Base-by-base conservation (phyloP, 2,797 vertebrate species). In the Parauchenoglanis punctatus region DNA sequence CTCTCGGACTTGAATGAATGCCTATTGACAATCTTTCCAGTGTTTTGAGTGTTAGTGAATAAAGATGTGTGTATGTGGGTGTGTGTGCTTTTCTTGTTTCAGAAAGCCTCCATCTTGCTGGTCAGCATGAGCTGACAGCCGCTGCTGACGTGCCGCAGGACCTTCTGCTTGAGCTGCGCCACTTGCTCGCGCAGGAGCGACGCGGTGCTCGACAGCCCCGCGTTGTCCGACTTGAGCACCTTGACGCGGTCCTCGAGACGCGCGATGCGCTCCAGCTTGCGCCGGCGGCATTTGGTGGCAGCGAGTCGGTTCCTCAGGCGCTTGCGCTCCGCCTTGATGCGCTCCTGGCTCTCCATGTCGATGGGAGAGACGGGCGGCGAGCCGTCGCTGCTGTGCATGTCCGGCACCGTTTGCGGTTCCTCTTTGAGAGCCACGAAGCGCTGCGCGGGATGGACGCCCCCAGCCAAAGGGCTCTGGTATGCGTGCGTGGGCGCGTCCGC, bases 261-360 rank as follows among this genome's bases (percentile, higher is more conserved):
- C 11, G 97, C 95, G 94, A 99, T 98, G 89, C 98, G 96, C 93
- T 99, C 98, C 93, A 99, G 96, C 85, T 99, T 99, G 93, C 98
- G 94, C 92, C 95, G 93, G 91, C 98, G 96, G 93, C 98, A 99
- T 83, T 98, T 98, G 86, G 97, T 98, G 58, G 97, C 98, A 0
- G 97, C 98, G 85, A 98, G 90, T 11, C 98, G 96, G 96, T 98
- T 99, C 67, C 98, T 93, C 91, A 98, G 94, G 92, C 96, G 92
- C 94, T 99, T 97, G 87, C 98, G 93, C 93, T 98, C 98, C 72
- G 97, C 98, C 90, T 98, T 98, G 92, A 98, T 97, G 85, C 94
- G 92, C 92, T 98, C 97, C 92, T 98, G 97, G 7, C 95, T 96
- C 88, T 97, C 98, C 96, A 98, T 92, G 91, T 98, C 94, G 92